phyloP scores from a whole-genome alignment of 2,888 invertebrate species.

The Zaprionus obscuricornis region DNA sequence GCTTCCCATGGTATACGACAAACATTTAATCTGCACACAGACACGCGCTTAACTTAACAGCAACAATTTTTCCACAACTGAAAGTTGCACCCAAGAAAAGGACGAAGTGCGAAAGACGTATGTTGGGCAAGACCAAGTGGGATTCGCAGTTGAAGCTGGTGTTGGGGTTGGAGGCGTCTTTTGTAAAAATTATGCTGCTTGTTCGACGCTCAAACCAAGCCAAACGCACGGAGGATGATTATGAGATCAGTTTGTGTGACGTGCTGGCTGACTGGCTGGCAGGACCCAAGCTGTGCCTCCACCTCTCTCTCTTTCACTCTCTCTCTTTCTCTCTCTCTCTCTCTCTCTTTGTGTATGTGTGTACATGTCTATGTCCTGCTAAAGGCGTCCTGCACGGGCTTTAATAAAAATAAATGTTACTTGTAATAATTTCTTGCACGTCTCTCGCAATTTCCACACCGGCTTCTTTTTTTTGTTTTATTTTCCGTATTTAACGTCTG shows the following conservation, averaged over 20 bases:
- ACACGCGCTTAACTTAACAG: constrained; percentile 61
- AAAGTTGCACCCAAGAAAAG: constrained; percentile 39
- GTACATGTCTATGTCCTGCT: constrained; percentile 28
- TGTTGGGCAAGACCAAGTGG: neutral
- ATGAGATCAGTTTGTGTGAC: constrained; percentile 80
- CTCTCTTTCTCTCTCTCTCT: neutral
- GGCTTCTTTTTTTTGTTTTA: constrained; percentile 37
- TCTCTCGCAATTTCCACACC: constrained; percentile 62
- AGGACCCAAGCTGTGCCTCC: constrained; percentile 42
- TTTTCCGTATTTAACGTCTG: constrained; percentile 53
- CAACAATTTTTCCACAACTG: constrained; percentile 45
- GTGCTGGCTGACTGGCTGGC: constrained; percentile 37
- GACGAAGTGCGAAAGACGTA: constrained; percentile 1
- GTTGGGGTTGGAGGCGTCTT: constrained; percentile 27
- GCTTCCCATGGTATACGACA: constrained; percentile 53
- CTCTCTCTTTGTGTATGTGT: neutral
- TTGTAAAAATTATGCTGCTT: constrained; percentile 71
- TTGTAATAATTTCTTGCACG: constrained; percentile 74
- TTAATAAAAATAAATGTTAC: constrained; percentile 77
- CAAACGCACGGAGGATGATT: constrained; percentile 72
- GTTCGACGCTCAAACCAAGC: constrained; percentile 56
- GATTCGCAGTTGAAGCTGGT: neutral
- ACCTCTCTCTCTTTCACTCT: neutral
- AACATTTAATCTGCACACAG: constrained; percentile 74
- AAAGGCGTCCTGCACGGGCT: constrained; percentile 50